Percentiles rank a stretch among this genome's conserved stretches.
phyloP scores from a whole-genome alignment of 2,113 vertebrate species.

The Podarcis cretensis region DNA sequence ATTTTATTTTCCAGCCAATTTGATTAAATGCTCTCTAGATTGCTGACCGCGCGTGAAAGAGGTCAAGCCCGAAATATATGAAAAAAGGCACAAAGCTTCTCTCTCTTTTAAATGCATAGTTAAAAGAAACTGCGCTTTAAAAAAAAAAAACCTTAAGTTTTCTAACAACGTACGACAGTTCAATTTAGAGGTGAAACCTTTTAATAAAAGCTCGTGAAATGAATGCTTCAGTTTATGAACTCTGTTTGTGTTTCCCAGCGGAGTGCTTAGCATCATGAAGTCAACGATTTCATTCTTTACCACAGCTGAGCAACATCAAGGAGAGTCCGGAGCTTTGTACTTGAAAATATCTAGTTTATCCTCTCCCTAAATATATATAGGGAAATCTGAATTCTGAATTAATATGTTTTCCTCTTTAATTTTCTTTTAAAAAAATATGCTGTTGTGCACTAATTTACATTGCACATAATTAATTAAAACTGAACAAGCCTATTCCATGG shows the following conservation, averaged over 20 bases:
- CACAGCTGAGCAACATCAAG: conserved; percentile 64
- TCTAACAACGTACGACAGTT: conserved; percentile 76
- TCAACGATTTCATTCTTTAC: conserved; percentile 67
- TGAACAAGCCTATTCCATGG: conserved; percentile 70
- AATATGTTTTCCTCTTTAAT: conserved; percentile 68
- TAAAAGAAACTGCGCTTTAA: conserved; percentile 75
- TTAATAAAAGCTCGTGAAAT: conserved; percentile 82
- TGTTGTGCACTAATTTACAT: conserved; percentile 75
- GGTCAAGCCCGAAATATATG: conserved; percentile 64
- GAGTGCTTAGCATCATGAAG: conserved; percentile 76
- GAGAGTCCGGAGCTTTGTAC: conserved; percentile 63
- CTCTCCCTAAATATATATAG: not conserved
- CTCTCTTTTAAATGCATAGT: conserved; percentile 62
- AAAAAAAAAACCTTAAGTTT: conserved; percentile 69
- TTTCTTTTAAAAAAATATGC: conserved; percentile 55
- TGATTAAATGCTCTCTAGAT: conserved; percentile 77
- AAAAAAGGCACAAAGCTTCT: conserved; percentile 74
- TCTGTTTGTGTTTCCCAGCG: conserved; percentile 80
- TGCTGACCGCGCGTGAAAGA: conserved; percentile 67
- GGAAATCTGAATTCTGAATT: conserved; percentile 68
- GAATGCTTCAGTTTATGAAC: conserved; percentile 80
- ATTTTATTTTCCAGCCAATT: conserved; percentile 74
- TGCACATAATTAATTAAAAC: conserved; percentile 82
- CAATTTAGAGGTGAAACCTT: conserved; percentile 85
- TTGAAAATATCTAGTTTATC: conserved; percentile 65